Evolutionary conservation across 2,797 vertebrate species (phyloP).

Genomic region (Phalloptychus januarius): DNA sequence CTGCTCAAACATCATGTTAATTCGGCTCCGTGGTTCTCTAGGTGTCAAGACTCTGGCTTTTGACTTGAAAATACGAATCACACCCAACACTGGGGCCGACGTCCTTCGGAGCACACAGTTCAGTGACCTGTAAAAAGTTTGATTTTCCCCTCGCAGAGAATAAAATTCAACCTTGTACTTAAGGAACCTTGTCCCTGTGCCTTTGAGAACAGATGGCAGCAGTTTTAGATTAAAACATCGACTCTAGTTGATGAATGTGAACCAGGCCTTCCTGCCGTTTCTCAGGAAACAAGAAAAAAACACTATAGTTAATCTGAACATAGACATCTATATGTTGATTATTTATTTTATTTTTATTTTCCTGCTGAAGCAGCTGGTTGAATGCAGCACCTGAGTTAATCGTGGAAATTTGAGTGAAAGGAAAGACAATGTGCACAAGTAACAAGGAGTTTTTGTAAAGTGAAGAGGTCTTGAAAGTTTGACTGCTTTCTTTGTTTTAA

Average conservation of each 20-base stretch:
- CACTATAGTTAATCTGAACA: not conserved
- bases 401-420: not conserved
- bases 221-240: not conserved
- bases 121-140: not conserved
- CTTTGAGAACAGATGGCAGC: not conserved
- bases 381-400: not conserved
- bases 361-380: not conserved
- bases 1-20: conserved; percentile 34
- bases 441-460: not conserved
- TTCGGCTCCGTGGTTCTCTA: conserved; percentile 26
- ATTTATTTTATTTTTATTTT: no score
- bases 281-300: not conserved
- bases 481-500: not conserved
- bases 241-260: not conserved
- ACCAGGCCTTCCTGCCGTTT: not conserved
- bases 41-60: conserved; percentile 9
- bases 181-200: not conserved
- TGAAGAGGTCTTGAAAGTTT: not conserved
- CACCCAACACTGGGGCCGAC: not conserved
- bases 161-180: not conserved
- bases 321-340: no score
- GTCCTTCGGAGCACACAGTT: not conserved
- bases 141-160: not conserved
- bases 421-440: not conserved
- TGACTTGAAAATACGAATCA: conserved; percentile 22